Conservation (phyloP, 2,888 invertebrate genomes). For the Barypeithes pellucidus region DNA sequence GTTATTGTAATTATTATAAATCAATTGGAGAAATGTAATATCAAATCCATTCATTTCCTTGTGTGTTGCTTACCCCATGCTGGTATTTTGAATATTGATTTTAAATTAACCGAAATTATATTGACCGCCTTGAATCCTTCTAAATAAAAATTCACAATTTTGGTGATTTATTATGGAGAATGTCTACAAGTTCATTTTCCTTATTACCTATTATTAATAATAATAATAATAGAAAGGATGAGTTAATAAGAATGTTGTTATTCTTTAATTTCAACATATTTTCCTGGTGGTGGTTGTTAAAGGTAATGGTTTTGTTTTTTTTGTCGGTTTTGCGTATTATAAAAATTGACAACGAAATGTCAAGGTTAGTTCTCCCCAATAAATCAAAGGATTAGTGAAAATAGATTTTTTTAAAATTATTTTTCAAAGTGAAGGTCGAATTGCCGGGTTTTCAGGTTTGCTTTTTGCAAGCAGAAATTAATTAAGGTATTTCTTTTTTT, state of each 20-base stretch:
- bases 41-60: background rate
- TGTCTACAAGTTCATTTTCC: background rate
- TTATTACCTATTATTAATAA: background rate
- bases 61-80: constrained; percentile 1
- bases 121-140: background rate
- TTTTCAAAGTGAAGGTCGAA: too few relatives aligned
- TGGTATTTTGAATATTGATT: background rate
- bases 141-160: background rate
- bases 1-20: background rate
- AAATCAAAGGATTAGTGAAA: background rate
- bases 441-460: too few relatives aligned
- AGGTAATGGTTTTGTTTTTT: background rate
- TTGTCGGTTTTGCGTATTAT: background rate
- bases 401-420: background rate
- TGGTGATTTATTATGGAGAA: background rate
- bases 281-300: background rate
- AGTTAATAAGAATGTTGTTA: too few relatives aligned
- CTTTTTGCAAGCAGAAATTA: too few relatives aligned
- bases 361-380: background rate
- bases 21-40: background rate
- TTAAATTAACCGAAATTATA: background rate
- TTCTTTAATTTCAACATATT: background rate
- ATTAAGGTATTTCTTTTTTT: too few relatives aligned
- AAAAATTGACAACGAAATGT: background rate
- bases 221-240: background rate